Conservation (phyloP, 2,113 vertebrate species). For the Enhydra lutris region DNA sequence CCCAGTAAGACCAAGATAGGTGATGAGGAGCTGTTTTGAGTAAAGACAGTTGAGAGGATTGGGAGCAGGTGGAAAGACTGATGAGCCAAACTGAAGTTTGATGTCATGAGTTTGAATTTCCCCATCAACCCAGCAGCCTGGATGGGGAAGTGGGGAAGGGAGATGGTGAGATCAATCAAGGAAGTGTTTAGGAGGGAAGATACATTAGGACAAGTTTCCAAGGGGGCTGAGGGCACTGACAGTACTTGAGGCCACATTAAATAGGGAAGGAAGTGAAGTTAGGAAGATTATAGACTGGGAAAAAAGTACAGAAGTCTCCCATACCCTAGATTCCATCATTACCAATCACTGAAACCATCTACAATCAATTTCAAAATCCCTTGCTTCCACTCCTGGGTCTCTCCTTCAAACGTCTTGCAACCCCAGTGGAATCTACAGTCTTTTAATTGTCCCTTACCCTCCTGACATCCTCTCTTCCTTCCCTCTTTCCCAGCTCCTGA, state of each 20-base stretch:
- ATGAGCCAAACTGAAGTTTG: not conserved
- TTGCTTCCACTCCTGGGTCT: not conserved
- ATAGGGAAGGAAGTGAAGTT: not conserved
- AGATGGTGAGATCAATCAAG: not conserved
- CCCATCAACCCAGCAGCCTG: not conserved
- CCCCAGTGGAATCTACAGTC: not conserved
- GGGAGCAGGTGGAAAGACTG: not conserved
- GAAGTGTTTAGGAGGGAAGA: not conserved
- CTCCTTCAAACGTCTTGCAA: not conserved
- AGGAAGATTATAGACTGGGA: not conserved
- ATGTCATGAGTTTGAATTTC: not conserved
- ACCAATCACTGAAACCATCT: not conserved
- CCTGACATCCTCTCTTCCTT: not conserved
- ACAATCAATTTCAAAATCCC: not conserved
- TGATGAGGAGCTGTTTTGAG: not conserved
- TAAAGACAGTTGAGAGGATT: not conserved
- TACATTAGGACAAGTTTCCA: not conserved
- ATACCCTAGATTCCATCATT: not conserved
- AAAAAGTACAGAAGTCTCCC: not conserved
- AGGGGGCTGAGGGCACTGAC: not conserved
- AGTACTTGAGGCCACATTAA: not conserved
- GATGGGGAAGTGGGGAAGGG: not conserved
- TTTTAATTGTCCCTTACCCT: not conserved
- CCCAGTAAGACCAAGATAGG: not conserved
- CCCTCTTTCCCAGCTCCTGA: too few relatives aligned